These are phyloP conservation scores for Capromys pilorides DNA, from an alignment of 2,797 vertebrate species.

Conservation along the genomic window DNA sequence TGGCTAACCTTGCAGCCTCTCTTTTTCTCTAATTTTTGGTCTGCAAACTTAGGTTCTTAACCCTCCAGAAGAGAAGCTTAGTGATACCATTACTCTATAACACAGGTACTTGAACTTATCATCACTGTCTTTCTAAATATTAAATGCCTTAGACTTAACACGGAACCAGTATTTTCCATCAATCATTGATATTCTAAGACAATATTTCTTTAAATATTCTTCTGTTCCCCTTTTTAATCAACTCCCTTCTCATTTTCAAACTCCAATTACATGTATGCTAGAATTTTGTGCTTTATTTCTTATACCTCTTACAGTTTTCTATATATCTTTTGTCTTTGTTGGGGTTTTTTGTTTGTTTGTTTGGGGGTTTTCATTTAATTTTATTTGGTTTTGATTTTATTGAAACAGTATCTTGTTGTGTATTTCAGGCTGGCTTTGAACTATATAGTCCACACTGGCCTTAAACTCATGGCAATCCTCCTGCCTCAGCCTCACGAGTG, in stretches of 20 bases:
- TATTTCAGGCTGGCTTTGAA: not conserved
- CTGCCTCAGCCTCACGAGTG: not conserved
- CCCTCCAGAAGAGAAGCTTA: no score
- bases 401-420: not conserved
- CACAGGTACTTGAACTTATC: no score
- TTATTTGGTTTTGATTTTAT: no score
- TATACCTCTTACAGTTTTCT: not conserved
- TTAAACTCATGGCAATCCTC: not conserved
- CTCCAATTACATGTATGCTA: not conserved
- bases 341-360: not conserved
- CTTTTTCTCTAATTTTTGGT: no score
- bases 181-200: no score
- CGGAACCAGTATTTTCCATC: no score
- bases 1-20: no score
- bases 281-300: not conserved
- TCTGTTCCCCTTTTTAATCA: not conserved
- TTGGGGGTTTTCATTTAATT: not conserved
- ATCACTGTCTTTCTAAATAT: no score
- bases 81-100: no score
- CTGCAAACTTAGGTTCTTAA: no score
- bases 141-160: no score
- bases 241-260: constrained; percentile 14
- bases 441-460: not conserved
- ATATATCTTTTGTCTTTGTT: not conserved
- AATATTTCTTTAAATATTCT: not conserved